phyloP scores from a whole-genome alignment of 2,888 invertebrate species.

The Myathropa florea region DNA sequence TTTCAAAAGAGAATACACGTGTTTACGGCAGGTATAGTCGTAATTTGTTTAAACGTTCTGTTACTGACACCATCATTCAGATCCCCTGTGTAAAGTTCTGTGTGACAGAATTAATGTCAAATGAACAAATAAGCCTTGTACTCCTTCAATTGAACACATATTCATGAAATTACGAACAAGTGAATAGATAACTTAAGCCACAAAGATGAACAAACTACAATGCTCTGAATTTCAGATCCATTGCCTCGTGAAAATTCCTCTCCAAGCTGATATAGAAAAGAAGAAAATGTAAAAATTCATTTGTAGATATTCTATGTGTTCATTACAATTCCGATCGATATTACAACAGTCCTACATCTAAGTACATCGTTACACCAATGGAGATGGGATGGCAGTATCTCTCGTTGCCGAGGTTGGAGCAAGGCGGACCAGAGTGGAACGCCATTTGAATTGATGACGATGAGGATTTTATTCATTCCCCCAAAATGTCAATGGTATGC shows the following conservation, averaged over 20 bases:
- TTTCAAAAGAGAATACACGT: not conserved
- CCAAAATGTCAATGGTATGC: conserved; percentile 47
- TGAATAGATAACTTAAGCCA: not conserved
- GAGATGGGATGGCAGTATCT: conserved; percentile 29
- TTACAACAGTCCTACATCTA: conserved; percentile 50
- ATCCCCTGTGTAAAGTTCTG: not conserved
- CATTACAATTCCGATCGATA: conserved; percentile 50
- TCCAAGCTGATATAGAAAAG: not conserved
- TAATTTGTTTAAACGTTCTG: not conserved
- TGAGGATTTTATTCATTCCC: conserved; percentile 53
- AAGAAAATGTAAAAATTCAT: conserved; percentile 30
- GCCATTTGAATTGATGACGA: conserved; percentile 52
- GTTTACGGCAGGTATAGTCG: not conserved
- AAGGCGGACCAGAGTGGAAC: conserved; percentile 14
- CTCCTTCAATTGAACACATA: not conserved
- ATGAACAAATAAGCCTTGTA: not conserved
- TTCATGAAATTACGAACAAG: not conserved
- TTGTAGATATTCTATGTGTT: conserved; percentile 15
- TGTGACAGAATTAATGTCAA: not conserved
- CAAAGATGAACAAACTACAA: conserved; percentile 12
- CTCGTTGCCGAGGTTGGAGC: not conserved
- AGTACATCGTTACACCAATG: conserved; percentile 50
- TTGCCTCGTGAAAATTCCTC: not conserved
- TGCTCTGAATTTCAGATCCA: conserved; percentile 9
- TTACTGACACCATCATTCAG: not conserved